Percentiles rank a stretch among this genome's conserved stretches.
phyloP scores from a whole-genome alignment of 2,888 invertebrate genomes.

The Chironomus riparius region DNA sequence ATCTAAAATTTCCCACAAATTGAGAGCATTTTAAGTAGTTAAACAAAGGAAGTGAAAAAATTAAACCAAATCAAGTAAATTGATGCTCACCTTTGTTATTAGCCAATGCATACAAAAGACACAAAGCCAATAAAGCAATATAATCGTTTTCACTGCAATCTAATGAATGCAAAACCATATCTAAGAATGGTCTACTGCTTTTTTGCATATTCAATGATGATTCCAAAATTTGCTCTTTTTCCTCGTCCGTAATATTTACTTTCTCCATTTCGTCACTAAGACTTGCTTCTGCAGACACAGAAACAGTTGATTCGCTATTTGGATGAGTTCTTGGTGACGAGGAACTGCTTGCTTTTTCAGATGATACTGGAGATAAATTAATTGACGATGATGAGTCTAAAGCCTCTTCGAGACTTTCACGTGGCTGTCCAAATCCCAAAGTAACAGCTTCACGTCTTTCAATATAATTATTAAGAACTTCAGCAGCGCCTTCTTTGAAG shows the following conservation, averaged over 20 bases:
- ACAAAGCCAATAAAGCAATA: slow-evolving; percentile 79
- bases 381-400: slow-evolving; percentile 45
- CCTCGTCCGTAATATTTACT: slow-evolving; percentile 85
- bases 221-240: slow-evolving; percentile 58
- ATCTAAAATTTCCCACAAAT: background rate
- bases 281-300: slow-evolving; percentile 27
- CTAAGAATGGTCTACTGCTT: slow-evolving; percentile 58
- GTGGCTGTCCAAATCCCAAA: slow-evolving; percentile 59
- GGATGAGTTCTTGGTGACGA: slow-evolving; percentile 1
- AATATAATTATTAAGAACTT: slow-evolving; percentile 56
- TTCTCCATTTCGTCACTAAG: slow-evolving; percentile 38
- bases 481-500: slow-evolving; percentile 59
- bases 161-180: slow-evolving; percentile 77
- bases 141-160: slow-evolving; percentile 92
- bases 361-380: slow-evolving; percentile 11
- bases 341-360: slow-evolving; percentile 29
- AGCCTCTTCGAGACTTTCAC: slow-evolving; percentile 67
- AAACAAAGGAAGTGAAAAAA: background rate
- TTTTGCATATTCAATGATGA: slow-evolving; percentile 8
- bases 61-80: background rate
- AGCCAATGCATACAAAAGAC: slow-evolving; percentile 85
- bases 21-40: slow-evolving; percentile 1
- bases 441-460: slow-evolving; percentile 50
- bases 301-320: background rate
- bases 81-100: slow-evolving; percentile 75